Evolutionary conservation across 2,797 vertebrate genomes (phyloP), one percentile per base, ranked within the genome.

Genomic region (Clarias platycephalus): DNA sequence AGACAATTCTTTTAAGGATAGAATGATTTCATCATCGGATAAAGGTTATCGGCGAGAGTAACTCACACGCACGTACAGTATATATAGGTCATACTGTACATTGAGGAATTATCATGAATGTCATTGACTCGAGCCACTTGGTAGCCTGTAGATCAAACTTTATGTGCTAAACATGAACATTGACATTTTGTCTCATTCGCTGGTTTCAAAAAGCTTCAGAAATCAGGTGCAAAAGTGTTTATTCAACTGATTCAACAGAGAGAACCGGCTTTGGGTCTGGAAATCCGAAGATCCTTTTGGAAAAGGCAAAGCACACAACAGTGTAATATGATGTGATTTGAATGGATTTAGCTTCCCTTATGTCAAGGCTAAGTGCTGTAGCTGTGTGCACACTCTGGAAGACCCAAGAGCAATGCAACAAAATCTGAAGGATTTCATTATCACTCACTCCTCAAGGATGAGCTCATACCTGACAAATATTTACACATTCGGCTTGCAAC

Each of bases 271-370:
- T 66, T 53, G 60, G 6, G 60, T 67, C 67, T n/a, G 16, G 57
- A 77, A 83, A 70, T 77, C 74, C 24, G 13, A 88, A 86, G 62
- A 81, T 84, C 67, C 82, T 83, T 80, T 86, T 80, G 64, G 76
- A 88, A 86, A 81, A 84, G 78, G 44, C 70, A 84, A 86, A 90
- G 86, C 82, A 85, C 80, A 88, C 66, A 88, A 83, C 68, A 44
- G 62, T 80, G 85, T 85, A 85, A 91, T 85, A 81, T 84, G 84
- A 88, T 74, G 82, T 81, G 83, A 90, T 87, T 89, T 84, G 71
- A 88, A 87, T 84, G 90, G 88, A 86, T 89, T 86, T 67, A 49
- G 67, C n/a, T 66, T 86, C 37, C 72, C 75, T 80, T 75, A 79
- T 80, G 85, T 81, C 68, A 83, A 31, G 53, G 78, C 81, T 81